Evolutionary conservation across 2,888 invertebrate species (phyloP), one percentile per base, ranked within the genome.

Genomic region (Ochropacha duplaris): DNA sequence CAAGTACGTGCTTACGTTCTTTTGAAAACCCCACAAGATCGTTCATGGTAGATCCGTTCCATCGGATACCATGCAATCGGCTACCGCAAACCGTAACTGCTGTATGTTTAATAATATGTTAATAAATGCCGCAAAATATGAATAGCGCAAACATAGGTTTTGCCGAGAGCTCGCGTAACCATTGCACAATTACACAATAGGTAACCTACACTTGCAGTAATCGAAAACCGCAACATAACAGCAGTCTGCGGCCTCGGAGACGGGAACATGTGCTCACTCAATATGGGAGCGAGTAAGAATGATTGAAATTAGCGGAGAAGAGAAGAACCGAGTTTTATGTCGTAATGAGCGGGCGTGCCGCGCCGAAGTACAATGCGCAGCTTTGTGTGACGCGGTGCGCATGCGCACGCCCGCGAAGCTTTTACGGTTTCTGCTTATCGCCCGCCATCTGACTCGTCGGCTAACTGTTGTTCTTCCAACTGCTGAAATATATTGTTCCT

Each of bases 371-470:
- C 81, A 79, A 79, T 74, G 69, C 70, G 58, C 61, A 69, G 66
- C 76, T 74, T 75, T 75, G 72, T 79, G 74, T 73, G 59, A 67
- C 70, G 61, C 60, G 51, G 57, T 65, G 70, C 71, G 73, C 74
- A 71, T 72, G 74, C 71, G 69, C 68, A 64, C 63, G 68, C 71
- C 68, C 61, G 66, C 61, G 71, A 76, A 87, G 84, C 90, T 91
- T 91, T 86, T 91, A 90, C 86, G 90, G 91, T 89, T 91, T 90
- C 91, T 69, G 72, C 61, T 58, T 68, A 71, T 72, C 82, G 84
- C 81, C 78, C 79, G 79, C 90, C 91, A 90, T 82, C 87, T 90
- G 90, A 85, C 87, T 83, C 76, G 62, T 57, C 67, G 50, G 24
- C 65, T 75, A 74, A 76, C 81, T 74, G 81, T 78, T 69, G 68